These are phyloP conservation scores for Oscheius sp. DNA, from an alignment of 1,140 invertebrate species.

Conservation along the genomic window DNA sequence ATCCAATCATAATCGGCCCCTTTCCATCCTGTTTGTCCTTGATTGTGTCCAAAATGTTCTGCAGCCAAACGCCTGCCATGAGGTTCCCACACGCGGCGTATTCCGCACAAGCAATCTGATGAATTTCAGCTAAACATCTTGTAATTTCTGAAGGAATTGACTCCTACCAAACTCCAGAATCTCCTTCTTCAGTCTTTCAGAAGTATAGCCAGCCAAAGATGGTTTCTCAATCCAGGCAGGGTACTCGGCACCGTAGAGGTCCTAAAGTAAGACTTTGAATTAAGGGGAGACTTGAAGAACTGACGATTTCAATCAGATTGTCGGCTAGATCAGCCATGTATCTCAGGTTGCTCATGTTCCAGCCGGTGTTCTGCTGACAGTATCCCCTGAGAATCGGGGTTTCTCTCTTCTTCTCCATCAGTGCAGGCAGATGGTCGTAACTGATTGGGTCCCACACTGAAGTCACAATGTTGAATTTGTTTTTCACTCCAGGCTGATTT, in stretches of 20 bases:
- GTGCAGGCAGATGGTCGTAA: conserved; percentile 38
- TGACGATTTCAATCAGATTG: conserved; percentile 46
- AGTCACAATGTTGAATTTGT: not conserved
- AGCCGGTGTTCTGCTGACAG: conserved; percentile 33
- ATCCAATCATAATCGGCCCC: conserved; percentile 26
- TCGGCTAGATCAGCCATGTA: conserved; percentile 41
- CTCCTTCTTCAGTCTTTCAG: conserved; percentile 34
- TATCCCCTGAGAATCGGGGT: conserved; percentile 33
- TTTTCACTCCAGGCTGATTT: not conserved
- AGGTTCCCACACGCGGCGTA: conserved; percentile 39
- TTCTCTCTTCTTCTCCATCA: conserved; percentile 27
- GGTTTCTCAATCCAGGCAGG: conserved; percentile 39
- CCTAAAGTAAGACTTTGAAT: conserved; percentile 5
- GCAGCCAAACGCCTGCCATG: conserved; percentile 42
- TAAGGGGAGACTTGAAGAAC: too few relatives aligned
- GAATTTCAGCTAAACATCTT: conserved; percentile 39
- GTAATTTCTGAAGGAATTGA: not conserved
- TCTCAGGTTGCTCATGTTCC: conserved; percentile 36
- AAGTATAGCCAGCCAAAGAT: conserved; percentile 32
- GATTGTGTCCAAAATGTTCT: conserved; percentile 33
- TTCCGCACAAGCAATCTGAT: conserved; percentile 41
- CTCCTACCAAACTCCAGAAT: conserved; percentile 35
- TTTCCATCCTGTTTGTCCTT: conserved; percentile 3
- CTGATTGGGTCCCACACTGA: conserved; percentile 40
- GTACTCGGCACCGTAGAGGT: conserved; percentile 37